These are phyloP conservation scores for Lacanobia wlatinum DNA, from an alignment of 2,888 invertebrate species.

Conservation along the genomic window DNA sequence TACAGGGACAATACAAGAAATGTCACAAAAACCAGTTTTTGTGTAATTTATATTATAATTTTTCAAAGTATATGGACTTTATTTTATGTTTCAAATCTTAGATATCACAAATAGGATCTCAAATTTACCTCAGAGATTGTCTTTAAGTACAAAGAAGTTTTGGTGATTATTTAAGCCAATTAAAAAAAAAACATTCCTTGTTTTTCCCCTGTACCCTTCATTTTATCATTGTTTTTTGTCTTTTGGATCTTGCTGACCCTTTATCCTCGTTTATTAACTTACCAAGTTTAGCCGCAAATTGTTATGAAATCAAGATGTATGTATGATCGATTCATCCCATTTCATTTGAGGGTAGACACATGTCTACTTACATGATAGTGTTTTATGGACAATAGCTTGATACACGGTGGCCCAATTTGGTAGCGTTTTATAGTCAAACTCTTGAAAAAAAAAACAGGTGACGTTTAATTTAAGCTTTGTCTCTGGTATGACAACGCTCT, in stretches of 20 bases:
- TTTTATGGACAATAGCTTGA: neutral
- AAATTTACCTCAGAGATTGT: too few relatives aligned
- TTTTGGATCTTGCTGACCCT: fast-evolving
- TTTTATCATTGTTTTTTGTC: too few relatives aligned
- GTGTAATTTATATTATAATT: too few relatives aligned
- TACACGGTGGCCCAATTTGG: constrained; percentile 8
- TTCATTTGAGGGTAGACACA: constrained; percentile 35
- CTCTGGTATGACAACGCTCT: neutral
- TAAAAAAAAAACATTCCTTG: too few relatives aligned
- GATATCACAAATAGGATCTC: too few relatives aligned
- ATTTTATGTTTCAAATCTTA: too few relatives aligned
- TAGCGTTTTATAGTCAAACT: neutral
- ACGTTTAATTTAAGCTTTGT: neutral
- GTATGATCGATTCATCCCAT: constrained; percentile 39
- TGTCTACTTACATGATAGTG: neutral
- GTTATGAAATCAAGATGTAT: constrained; percentile 46
- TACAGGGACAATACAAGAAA: too few relatives aligned
- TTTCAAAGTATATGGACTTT: too few relatives aligned
- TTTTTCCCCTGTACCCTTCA: too few relatives aligned
- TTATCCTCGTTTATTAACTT: neutral
- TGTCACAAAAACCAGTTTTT: too few relatives aligned
- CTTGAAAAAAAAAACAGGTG: neutral
- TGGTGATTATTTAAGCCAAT: too few relatives aligned
- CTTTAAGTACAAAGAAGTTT: too few relatives aligned
- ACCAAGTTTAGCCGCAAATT: constrained; percentile 11